Evolutionary conservation across 2,888 invertebrate species (phyloP).

Genomic region (Lathronympha strigana): DNA sequence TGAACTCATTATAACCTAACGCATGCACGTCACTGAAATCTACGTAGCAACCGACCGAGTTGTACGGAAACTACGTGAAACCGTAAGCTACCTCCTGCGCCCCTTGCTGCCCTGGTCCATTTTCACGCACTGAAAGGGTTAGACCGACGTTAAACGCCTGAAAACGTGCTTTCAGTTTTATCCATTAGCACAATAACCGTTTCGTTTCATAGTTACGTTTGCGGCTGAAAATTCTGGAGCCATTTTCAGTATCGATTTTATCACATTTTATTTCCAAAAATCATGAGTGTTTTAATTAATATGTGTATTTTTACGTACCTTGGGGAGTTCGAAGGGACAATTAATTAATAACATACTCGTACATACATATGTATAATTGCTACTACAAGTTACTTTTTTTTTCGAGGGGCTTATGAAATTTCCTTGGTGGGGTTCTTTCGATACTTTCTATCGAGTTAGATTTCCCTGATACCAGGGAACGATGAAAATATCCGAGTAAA

Average conservation of each 20-base stretch:
- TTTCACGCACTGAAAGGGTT: slow-evolving; percentile 82
- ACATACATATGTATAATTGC: background rate
- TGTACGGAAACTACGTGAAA: slow-evolving; percentile 42
- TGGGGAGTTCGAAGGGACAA: background rate
- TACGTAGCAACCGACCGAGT: slow-evolving; percentile 20
- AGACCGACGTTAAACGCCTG: slow-evolving; percentile 60
- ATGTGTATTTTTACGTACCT: too few relatives aligned
- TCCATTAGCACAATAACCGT: slow-evolving; percentile 1
- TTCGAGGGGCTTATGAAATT: background rate
- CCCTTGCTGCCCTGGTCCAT: slow-evolving; percentile 60
- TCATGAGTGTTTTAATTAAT: too few relatives aligned
- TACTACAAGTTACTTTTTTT: background rate
- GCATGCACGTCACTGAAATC: background rate
- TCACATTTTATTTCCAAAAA: background rate
- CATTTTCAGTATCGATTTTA: background rate
- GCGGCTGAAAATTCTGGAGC: background rate
- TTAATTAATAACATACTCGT: background rate
- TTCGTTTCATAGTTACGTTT: background rate
- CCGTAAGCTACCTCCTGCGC: slow-evolving; percentile 59
- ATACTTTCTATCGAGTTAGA: slow-evolving; percentile 28
- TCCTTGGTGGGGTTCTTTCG: background rate
- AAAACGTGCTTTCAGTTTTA: slow-evolving; percentile 44
- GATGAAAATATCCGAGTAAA: slow-evolving; percentile 6
- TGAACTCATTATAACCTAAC: too few relatives aligned
- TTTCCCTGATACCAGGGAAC: slow-evolving; percentile 31